Evolutionary conservation across 1,140 invertebrate genomes (phyloP).

Genomic region (Drosophila ercepeae): DNA sequence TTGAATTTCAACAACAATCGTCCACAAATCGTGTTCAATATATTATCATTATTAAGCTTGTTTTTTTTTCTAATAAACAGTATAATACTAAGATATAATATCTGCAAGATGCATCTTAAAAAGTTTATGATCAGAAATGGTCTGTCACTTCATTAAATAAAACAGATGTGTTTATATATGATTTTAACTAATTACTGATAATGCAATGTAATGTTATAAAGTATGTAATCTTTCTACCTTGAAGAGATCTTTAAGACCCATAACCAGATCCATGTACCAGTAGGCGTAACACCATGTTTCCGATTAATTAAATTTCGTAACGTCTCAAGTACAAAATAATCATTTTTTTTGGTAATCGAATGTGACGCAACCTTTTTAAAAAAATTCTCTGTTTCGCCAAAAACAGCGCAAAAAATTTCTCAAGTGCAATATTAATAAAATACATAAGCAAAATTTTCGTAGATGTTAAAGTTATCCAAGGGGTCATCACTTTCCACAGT

Average conservation of each 20-base stretch:
- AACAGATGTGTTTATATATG: not conserved
- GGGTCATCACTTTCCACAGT: slow-evolving; percentile 5
- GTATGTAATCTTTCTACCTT: no score
- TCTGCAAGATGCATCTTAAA: not conserved
- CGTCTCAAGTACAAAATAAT: slow-evolving; percentile 32
- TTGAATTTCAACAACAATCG: no score
- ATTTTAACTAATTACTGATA: no score
- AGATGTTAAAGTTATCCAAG: slow-evolving; percentile 35
- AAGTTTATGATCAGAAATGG: not conserved
- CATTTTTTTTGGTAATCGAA: slow-evolving; percentile 52
- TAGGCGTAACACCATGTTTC: slow-evolving; percentile 26
- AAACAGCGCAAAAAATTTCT: slow-evolving; percentile 47
- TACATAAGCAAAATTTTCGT: slow-evolving; percentile 56
- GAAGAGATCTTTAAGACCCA: not conserved
- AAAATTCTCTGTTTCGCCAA: slow-evolving; percentile 76
- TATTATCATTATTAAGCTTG: no score
- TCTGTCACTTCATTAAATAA: not conserved
- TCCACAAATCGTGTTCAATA: no score
- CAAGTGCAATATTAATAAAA: slow-evolving; percentile 18
- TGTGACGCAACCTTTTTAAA: slow-evolving; percentile 41
- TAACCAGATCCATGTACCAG: not conserved
- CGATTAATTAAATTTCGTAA: slow-evolving; percentile 35
- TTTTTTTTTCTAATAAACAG: no score
- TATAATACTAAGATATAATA: not conserved
- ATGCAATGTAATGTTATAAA: no score